Evolutionary conservation across 2,888 invertebrate species (phyloP).

Genomic region (Icerya purchasi): DNA sequence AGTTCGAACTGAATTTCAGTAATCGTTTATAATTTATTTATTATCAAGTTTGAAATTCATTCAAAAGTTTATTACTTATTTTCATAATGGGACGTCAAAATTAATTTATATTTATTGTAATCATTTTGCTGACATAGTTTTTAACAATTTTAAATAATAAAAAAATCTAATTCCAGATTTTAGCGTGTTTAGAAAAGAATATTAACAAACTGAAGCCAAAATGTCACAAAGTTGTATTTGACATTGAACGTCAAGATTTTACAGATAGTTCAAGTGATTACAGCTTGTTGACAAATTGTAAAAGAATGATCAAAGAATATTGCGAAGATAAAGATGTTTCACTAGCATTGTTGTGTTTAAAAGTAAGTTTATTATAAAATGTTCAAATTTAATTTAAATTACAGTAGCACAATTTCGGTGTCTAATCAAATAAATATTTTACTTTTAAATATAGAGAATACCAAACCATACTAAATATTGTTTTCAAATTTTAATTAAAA

Average conservation of each 20-base stretch:
- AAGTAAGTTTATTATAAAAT: too few relatives aligned
- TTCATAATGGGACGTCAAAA: too few relatives aligned
- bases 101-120: constrained; percentile 2
- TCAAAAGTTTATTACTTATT: too few relatives aligned
- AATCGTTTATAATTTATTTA: too few relatives aligned
- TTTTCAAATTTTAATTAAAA: too few relatives aligned
- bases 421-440: neutral
- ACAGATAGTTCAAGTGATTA: constrained; percentile 73
- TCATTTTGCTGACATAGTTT: neutral
- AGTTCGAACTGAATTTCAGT: too few relatives aligned
- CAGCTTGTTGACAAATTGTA: constrained; percentile 60
- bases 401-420: too few relatives aligned
- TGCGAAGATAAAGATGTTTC: constrained; percentile 50
- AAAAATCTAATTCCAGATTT: too few relatives aligned
- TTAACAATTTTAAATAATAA: constrained; percentile 20
- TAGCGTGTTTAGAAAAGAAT: constrained; percentile 54
- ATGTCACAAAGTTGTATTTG: constrained; percentile 65
- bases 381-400: too few relatives aligned
- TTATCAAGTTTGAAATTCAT: too few relatives aligned
- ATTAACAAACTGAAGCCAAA: constrained; percentile 33
- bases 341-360: constrained; percentile 53
- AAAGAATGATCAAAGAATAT: constrained; percentile 62
- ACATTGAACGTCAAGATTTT: constrained; percentile 66
- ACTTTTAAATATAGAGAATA: too few relatives aligned
- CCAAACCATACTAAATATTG: too few relatives aligned